Evolutionary conservation across 1,140 invertebrate genomes (phyloP).

Genomic region (Pseudomyrmex sp.): DNA sequence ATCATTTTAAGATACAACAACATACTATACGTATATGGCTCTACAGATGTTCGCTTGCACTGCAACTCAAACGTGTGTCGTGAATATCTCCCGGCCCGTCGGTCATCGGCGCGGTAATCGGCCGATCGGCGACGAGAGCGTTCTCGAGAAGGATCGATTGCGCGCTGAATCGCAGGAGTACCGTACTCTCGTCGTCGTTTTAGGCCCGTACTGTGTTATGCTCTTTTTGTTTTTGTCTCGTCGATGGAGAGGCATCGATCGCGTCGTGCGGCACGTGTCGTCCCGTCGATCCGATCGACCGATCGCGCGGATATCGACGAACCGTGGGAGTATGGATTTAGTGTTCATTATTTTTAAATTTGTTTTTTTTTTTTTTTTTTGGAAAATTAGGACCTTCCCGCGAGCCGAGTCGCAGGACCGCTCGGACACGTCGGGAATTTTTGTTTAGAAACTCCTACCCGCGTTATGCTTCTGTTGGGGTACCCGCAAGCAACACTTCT

Average conservation of each 20-base stretch:
- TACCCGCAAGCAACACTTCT: conserved; percentile 82
- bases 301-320: conserved; percentile 56
- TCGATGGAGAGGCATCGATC: conserved; percentile 68
- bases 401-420: conserved; percentile 64
- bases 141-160: conserved; percentile 47
- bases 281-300: conserved; percentile 52
- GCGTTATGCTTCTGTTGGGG: conserved; percentile 85
- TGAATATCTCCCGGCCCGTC: conserved; percentile 71
- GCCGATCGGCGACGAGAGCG: conserved; percentile 42
- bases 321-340: conserved; percentile 68
- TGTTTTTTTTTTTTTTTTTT: conserved; percentile 71
- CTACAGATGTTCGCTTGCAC: conserved; percentile 86
- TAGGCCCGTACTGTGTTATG: conserved; percentile 61
- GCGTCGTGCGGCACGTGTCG: conserved; percentile 1
- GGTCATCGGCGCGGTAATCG: conserved; percentile 51
- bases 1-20: conserved; percentile 84
- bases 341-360: conserved; percentile 72
- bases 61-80: conserved; percentile 85
- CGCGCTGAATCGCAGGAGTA: conserved; percentile 45
- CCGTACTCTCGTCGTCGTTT: conserved; percentile 50
- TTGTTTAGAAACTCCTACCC: conserved; percentile 84
- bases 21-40: conserved; percentile 86
- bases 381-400: conserved; percentile 76
- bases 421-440: conserved; percentile 76
- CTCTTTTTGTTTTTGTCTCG: conserved; percentile 26